These are phyloP conservation scores for Channa maculata DNA, from an alignment of 2,113 vertebrate species.

Conservation along the genomic window DNA sequence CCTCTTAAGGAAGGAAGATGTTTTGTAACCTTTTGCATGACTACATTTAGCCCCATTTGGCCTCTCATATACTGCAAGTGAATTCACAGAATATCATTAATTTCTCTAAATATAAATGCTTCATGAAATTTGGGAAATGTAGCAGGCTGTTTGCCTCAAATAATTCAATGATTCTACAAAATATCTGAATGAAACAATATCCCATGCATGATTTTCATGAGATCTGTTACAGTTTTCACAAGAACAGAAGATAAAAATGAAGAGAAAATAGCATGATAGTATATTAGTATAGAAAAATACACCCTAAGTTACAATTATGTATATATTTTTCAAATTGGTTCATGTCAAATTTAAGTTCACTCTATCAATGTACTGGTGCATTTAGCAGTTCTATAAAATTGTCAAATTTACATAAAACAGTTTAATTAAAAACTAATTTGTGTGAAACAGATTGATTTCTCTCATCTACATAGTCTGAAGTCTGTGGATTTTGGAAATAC, in stretches of 20 bases:
- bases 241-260: too few species aligned
- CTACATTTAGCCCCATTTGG: constrained; percentile 11
- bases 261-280: too few species aligned
- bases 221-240: too few species aligned
- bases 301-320: too few species aligned
- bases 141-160: background rate
- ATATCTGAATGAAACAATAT: background rate
- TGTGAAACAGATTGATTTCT: background rate
- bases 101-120: background rate
- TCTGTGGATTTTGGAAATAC: constrained; percentile 14
- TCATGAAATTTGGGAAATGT: background rate
- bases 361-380: too few species aligned
- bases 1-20: constrained; percentile 22
- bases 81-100: background rate
- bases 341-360: too few species aligned
- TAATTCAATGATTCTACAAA: background rate
- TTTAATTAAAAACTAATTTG: too few species aligned
- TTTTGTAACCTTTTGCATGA: constrained; percentile 37
- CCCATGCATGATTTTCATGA: too few species aligned
- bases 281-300: too few species aligned
- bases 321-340: too few species aligned
- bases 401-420: too few species aligned
- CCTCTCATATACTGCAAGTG: background rate
- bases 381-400: too few species aligned
- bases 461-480: background rate